A percentile compares a stretch with the other conserved stretches of the same genome.
These are phyloP conservation scores for Aldrovandia affinis DNA, from an alignment of 2,797 vertebrate species.

Conservation along the genomic window DNA sequence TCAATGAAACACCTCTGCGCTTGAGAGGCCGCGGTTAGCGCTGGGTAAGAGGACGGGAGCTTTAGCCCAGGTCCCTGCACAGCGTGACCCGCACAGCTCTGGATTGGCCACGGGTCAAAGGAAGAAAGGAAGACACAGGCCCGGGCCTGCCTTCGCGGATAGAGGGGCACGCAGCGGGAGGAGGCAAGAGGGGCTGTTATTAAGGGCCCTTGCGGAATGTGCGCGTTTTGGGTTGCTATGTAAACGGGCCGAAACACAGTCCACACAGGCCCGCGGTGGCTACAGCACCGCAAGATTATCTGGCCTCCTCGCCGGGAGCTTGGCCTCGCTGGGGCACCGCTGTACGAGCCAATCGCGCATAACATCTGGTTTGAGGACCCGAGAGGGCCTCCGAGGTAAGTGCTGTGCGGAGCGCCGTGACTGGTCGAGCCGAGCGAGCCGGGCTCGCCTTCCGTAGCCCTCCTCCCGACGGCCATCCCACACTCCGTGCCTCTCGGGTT, in stretches of 20 bases:
- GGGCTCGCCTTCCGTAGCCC: constrained; percentile 47
- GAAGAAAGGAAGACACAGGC: neutral
- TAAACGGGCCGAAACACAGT: constrained; percentile 66
- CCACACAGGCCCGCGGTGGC: constrained; percentile 20
- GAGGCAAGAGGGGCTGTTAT: constrained; percentile 59
- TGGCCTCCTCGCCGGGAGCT: neutral
- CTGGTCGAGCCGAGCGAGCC: constrained; percentile 58
- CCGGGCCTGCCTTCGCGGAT: constrained; percentile 31
- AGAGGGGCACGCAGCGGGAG: constrained; percentile 45
- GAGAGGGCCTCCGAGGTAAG: constrained; percentile 65
- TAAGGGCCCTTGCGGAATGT: constrained; percentile 51
- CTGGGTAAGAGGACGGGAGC: neutral
- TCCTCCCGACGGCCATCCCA: constrained; percentile 32
- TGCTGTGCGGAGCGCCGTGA: constrained; percentile 70
- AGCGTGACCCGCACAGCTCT: neutral
- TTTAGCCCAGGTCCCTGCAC: neutral
- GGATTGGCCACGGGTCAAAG: neutral
- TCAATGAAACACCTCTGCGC: neutral
- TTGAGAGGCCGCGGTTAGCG: neutral
- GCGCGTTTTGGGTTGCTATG: constrained; percentile 70
- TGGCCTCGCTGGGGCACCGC: constrained; percentile 33
- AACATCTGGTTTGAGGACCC: constrained; percentile 72
- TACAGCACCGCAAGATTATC: neutral
- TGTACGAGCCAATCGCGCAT: constrained; percentile 62
- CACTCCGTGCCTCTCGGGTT: constrained; percentile 61